phyloP scores from a whole-genome alignment of 2,888 invertebrate genomes.

The Leptopterna dolabrata region DNA sequence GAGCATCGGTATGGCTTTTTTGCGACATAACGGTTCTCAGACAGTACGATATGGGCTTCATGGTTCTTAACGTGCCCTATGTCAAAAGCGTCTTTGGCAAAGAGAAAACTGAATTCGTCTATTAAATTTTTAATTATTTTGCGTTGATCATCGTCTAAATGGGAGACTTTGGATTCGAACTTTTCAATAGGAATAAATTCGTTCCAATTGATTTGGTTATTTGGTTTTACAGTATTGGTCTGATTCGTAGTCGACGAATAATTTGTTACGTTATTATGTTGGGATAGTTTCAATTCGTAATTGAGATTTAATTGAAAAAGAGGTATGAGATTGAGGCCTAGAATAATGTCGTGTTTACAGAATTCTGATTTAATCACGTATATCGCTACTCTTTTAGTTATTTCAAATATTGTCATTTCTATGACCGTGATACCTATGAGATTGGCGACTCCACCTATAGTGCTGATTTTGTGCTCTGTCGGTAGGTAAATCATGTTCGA shows the following conservation, averaged over 20 bases:
- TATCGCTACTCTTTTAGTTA: background rate
- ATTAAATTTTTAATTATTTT: background rate
- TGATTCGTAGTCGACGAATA: too few species aligned
- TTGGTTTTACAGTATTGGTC: too few species aligned
- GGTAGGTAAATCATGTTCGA: background rate
- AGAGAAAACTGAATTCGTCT: background rate
- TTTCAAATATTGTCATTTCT: constrained; percentile 19
- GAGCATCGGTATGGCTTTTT: constrained; percentile 36
- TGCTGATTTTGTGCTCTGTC: background rate
- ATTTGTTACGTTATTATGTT: background rate
- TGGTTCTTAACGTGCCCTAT: background rate
- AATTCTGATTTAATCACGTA: background rate
- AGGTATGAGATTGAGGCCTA: constrained; percentile 4
- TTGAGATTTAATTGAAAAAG: background rate
- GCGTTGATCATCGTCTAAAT: background rate
- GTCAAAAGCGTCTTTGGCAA: constrained; percentile 19
- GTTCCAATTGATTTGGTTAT: constrained; percentile 31
- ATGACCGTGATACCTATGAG: background rate
- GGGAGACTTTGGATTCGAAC: constrained; percentile 21
- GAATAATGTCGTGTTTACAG: constrained; percentile 18
- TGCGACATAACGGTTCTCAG: background rate
- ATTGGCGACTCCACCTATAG: constrained; percentile 27
- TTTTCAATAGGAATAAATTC: constrained; percentile 25
- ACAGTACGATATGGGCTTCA: constrained; percentile 24
- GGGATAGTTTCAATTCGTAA: background rate